These are phyloP conservation scores for Nymphalis c-album DNA, from an alignment of 2,888 invertebrate genomes.

Conservation along the genomic window DNA sequence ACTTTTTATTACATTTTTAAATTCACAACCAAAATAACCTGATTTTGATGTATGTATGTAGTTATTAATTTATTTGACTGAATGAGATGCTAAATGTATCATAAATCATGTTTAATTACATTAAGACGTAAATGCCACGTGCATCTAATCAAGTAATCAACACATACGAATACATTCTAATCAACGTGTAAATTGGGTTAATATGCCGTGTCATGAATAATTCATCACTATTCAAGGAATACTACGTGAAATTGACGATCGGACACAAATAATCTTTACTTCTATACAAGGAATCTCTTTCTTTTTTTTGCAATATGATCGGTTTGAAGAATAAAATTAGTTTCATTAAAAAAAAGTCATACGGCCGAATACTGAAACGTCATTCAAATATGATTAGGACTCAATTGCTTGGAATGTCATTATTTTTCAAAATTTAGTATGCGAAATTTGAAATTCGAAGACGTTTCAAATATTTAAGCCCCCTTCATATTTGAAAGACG, in stretches of 20 bases:
- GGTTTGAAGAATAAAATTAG: background rate
- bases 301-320: background rate
- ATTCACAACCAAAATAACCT: background rate
- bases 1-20: background rate
- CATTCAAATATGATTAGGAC: too few relatives aligned
- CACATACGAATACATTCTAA: constrained; percentile 31
- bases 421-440: too few relatives aligned
- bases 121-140: constrained; percentile 17
- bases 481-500: too few relatives aligned
- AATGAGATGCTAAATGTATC: constrained; percentile 28
- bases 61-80: constrained; percentile 16
- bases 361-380: too few relatives aligned
- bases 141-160: constrained; percentile 34
- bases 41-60: too few relatives aligned
- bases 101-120: constrained; percentile 25
- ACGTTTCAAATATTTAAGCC: too few relatives aligned
- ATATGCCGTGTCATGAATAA: constrained; percentile 32
- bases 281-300: background rate
- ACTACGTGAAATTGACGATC: constrained; percentile 13
- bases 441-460: too few relatives aligned
- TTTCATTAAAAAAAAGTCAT: too few relatives aligned
- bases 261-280: constrained; percentile 7
- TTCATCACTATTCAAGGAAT: constrained; percentile 21
- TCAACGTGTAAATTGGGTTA: constrained; percentile 32
- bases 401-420: too few relatives aligned